Percentiles rank a stretch among this genome's conserved stretches.
Conservation (phyloP, 2,797 vertebrate genomes). For the Prionace glauca region DNA sequence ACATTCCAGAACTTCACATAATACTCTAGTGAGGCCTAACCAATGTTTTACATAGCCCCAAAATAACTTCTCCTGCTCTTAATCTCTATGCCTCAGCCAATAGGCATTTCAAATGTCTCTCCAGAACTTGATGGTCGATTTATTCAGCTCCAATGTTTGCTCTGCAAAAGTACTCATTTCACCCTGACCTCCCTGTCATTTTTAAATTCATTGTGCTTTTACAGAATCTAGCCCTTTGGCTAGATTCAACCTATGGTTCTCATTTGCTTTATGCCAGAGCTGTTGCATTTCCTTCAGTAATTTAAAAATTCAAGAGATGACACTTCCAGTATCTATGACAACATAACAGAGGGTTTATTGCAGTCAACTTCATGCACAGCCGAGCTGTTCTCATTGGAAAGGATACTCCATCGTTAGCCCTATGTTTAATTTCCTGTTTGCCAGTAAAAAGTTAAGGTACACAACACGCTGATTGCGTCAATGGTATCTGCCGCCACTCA, state of each 20-base stretch:
- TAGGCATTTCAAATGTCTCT: too few species aligned
- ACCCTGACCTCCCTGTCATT: background rate
- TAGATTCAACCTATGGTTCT: background rate
- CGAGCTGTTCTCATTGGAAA: background rate
- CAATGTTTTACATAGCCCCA: too few species aligned
- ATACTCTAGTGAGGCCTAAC: too few species aligned
- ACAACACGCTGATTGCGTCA: background rate
- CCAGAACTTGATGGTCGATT: background rate
- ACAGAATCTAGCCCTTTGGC: background rate
- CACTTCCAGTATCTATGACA: slow-evolving; percentile 17
- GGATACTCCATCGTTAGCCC: background rate
- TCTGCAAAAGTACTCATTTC: background rate
- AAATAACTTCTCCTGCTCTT: too few species aligned
- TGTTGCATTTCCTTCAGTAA: background rate
- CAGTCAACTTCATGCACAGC: background rate
- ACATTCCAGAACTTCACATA: too few species aligned
- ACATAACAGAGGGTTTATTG: background rate
- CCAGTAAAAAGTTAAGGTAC: background rate
- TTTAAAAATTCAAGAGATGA: background rate
- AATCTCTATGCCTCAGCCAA: too few species aligned
- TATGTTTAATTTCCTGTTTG: slow-evolving; percentile 31
- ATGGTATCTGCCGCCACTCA: background rate
- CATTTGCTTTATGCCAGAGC: background rate
- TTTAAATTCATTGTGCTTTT: background rate
- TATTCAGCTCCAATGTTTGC: background rate